A percentile compares a stretch with the other conserved stretches of the same genome.
Conservation (phyloP, 1,140 invertebrate species). For the Platyscapa corneri region DNA sequence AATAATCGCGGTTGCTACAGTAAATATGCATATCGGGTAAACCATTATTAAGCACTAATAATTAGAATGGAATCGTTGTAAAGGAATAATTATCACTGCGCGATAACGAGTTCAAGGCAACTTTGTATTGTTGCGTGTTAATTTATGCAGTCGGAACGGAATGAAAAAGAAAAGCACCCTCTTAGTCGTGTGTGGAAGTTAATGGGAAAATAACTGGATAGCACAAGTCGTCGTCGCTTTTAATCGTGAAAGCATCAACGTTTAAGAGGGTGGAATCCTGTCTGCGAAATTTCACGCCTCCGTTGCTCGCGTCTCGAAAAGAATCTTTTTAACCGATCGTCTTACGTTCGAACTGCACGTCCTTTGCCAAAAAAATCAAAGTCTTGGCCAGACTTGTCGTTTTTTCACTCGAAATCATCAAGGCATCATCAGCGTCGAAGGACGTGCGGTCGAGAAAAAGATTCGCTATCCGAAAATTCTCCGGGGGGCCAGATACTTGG, state of each 20-base stretch:
- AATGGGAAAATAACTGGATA: too few species aligned
- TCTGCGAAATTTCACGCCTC: background rate
- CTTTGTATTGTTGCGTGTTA: too few species aligned
- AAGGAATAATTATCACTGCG: background rate
- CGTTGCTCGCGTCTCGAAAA: too few species aligned
- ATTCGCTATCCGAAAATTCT: conserved; percentile 23
- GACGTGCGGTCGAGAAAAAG: background rate
- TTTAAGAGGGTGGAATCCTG: background rate
- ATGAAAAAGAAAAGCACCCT: too few species aligned
- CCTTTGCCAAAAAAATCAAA: background rate
- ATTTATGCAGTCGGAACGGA: too few species aligned
- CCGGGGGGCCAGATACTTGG: conserved; percentile 57
- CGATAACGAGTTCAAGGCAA: background rate
- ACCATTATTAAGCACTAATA: background rate
- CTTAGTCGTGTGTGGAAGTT: too few species aligned
- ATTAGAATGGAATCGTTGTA: background rate
- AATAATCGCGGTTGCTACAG: too few species aligned
- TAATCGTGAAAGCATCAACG: background rate
- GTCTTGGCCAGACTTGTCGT: background rate
- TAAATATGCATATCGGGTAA: too few species aligned
- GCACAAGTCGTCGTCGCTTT: background rate
- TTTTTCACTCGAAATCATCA: background rate
- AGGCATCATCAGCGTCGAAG: too few species aligned
- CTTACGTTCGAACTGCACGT: too few species aligned
- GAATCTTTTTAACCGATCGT: too few species aligned